Percentiles rank a stretch among this genome's conserved stretches.
Evolutionary conservation across 1,140 invertebrate genomes (phyloP).

Genomic region (Caerostris extrusa): DNA sequence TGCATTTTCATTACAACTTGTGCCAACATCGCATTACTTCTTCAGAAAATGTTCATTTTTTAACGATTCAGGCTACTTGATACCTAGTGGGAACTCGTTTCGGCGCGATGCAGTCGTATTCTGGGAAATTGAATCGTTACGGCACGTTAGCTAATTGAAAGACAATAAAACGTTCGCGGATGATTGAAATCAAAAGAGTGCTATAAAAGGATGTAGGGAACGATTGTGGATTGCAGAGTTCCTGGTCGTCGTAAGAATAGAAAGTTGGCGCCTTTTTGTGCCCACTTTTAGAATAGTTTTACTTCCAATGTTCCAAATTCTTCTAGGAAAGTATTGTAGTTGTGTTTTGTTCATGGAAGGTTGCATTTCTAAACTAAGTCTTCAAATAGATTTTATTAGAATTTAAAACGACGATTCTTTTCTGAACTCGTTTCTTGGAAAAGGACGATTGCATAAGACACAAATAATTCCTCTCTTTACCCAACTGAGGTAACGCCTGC

Average conservation of each 20-base stretch:
- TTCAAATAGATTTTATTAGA: no score
- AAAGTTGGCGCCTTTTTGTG: background rate
- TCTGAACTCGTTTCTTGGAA: no score
- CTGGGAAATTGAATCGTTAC: background rate
- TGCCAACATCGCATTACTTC: background rate
- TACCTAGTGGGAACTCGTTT: background rate
- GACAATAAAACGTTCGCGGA: background rate
- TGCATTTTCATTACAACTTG: conserved; percentile 20
- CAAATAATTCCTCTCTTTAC: no score
- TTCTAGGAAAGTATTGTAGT: no score
- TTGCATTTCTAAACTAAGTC: no score
- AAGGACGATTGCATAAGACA: no score
- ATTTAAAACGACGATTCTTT: no score
- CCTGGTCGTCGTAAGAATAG: background rate
- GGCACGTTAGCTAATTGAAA: background rate
- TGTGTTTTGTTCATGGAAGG: no score
- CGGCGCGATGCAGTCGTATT: background rate
- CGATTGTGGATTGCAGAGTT: background rate
- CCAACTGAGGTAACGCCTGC: no score
- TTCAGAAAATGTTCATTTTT: background rate
- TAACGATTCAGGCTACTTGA: background rate
- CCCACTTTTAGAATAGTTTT: no score
- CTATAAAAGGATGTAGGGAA: background rate
- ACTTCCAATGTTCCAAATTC: no score
- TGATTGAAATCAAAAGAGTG: background rate